Evolutionary conservation across 2,888 invertebrate species (phyloP).

Genomic region (Matsumyia berberina): DNA sequence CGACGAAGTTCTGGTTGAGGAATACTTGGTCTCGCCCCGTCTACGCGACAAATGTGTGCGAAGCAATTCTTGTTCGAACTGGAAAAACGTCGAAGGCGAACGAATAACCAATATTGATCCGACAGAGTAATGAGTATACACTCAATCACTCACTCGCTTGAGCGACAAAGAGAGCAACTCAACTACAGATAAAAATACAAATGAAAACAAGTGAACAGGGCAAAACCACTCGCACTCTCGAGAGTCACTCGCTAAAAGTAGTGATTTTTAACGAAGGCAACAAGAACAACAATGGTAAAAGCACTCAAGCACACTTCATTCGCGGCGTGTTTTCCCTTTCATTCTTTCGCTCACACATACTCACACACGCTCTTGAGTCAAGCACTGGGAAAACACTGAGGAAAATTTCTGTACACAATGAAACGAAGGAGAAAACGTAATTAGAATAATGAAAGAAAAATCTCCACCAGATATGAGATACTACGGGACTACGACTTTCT

Average conservation of each 20-base stretch:
- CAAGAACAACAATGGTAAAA: constrained; percentile 3
- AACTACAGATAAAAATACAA: constrained; percentile 40
- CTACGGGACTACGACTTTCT: constrained; percentile 18
- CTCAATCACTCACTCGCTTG: constrained; percentile 44
- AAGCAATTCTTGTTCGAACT: constrained; percentile 31
- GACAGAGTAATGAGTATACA: no score
- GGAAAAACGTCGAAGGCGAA: constrained; percentile 38
- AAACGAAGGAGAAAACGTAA: constrained; percentile 57
- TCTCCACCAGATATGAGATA: constrained; percentile 35
- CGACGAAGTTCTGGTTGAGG: constrained; percentile 41
- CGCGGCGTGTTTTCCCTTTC: constrained; percentile 67
- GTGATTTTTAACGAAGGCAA: constrained; percentile 9
- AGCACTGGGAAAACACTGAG: constrained; percentile 11
- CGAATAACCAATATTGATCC: constrained; percentile 71
- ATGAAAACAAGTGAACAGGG: constrained; percentile 36
- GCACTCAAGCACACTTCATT: constrained; percentile 26
- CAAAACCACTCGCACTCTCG: constrained; percentile 11
- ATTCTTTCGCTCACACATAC: constrained; percentile 42
- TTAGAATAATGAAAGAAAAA: constrained; percentile 50
- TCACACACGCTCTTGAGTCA: constrained; percentile 33
- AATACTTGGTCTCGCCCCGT: constrained; percentile 64
- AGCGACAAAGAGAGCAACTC: constrained; percentile 13
- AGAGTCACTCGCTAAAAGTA: background rate
- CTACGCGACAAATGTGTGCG: constrained; percentile 66
- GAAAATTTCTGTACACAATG: constrained; percentile 59